A percentile compares a stretch with the other conserved stretches of the same genome.
phyloP scores from a whole-genome alignment of 2,113 vertebrate genomes.

The Eulemur macaco region DNA sequence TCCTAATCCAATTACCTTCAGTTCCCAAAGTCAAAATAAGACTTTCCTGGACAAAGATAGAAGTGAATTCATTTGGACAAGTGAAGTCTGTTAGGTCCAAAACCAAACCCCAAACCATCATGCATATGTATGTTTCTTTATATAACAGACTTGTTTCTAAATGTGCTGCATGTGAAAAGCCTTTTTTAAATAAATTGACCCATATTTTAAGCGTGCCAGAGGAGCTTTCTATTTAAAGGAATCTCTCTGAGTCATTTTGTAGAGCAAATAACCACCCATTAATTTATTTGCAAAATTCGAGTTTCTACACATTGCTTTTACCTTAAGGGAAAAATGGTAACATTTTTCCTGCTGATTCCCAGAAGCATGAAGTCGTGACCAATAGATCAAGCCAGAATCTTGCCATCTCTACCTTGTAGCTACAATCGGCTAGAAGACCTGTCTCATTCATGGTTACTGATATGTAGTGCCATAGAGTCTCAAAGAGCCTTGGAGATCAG shows the following conservation, averaged over 20 bases:
- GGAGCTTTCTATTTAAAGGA: constrained; percentile 65
- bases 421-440: background rate
- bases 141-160: constrained; percentile 66
- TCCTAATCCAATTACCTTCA: constrained; percentile 69
- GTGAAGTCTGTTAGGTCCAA: constrained; percentile 64
- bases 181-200: constrained; percentile 60
- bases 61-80: constrained; percentile 74
- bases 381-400: background rate
- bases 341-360: constrained; percentile 32
- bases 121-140: constrained; percentile 66
- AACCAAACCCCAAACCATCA: constrained; percentile 62
- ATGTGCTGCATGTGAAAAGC: constrained; percentile 46
- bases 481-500: background rate
- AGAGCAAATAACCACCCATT: constrained; percentile 54
- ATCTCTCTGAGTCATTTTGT: constrained; percentile 48
- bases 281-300: constrained; percentile 45
- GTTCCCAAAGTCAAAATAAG: constrained; percentile 72
- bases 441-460: constrained; percentile 11
- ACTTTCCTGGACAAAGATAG: constrained; percentile 68
- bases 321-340: constrained; percentile 46
- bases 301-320: constrained; percentile 28
- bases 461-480: background rate
- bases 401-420: background rate
- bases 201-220: constrained; percentile 60
- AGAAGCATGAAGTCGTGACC: constrained; percentile 5